These are phyloP conservation scores for Xylota sylvarum DNA, from an alignment of 2,888 invertebrate genomes.

Conservation along the genomic window DNA sequence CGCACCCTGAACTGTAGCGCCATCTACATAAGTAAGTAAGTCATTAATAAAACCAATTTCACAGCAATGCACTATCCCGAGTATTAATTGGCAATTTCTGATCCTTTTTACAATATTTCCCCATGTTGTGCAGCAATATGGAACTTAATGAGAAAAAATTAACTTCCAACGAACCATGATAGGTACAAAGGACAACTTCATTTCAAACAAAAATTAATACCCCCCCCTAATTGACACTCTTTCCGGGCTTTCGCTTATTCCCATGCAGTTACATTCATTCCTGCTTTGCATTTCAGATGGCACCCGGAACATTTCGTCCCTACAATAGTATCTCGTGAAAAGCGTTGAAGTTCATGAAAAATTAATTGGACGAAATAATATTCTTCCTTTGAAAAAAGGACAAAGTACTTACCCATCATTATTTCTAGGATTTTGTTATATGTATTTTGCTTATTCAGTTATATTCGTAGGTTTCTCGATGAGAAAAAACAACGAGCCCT, in stretches of 20 bases:
- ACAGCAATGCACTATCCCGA: too few relatives aligned
- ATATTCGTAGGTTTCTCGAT: not conserved
- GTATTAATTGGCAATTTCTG: too few relatives aligned
- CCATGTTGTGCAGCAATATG: too few relatives aligned
- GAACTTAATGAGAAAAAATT: not conserved
- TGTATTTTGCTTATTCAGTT: not conserved
- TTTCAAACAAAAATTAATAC: too few relatives aligned
- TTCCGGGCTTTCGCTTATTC: not conserved
- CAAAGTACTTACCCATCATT: not conserved
- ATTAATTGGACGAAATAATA: not conserved
- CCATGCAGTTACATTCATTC: not conserved
- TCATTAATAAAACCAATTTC: too few relatives aligned
- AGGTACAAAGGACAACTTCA: not conserved
- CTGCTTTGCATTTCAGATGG: not conserved
- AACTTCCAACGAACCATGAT: not conserved
- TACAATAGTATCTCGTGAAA: too few relatives aligned
- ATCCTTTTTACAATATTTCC: too few relatives aligned
- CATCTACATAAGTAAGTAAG: too few relatives aligned
- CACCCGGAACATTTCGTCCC: too few relatives aligned
- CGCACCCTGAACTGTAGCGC: too few relatives aligned
- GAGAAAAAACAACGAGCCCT: not conserved
- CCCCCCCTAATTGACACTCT: too few relatives aligned
- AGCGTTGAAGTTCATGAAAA: not conserved
- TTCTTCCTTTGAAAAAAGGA: not conserved
- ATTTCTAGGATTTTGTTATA: not conserved